Percentiles rank a stretch among this genome's conserved stretches.
These are phyloP conservation scores for Magallana ariakensis DNA, from an alignment of 1,140 invertebrate genomes.

Conservation along the genomic window DNA sequence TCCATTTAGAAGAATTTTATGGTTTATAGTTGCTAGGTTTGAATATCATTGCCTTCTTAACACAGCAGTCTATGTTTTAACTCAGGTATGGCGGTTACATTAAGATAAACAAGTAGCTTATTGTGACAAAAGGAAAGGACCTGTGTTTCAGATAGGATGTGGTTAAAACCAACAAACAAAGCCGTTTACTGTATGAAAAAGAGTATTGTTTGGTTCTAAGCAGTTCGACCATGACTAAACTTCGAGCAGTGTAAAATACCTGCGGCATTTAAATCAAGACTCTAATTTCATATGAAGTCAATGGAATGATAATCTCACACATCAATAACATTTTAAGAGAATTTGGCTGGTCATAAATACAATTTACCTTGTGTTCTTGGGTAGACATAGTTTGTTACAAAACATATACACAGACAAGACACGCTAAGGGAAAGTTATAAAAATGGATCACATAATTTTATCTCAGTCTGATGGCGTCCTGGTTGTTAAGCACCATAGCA, in stretches of 20 bases:
- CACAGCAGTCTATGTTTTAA: not conserved
- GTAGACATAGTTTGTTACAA: not conserved
- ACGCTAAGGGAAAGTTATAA: not conserved
- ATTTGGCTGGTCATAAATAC: not conserved
- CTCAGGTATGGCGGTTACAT: not conserved
- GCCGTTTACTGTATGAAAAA: not conserved
- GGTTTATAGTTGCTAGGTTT: conserved; percentile 9
- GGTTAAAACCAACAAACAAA: conserved; percentile 10
- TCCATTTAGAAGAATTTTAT: not conserved
- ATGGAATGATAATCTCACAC: not conserved
- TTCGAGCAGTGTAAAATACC: not conserved
- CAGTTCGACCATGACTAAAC: not conserved
- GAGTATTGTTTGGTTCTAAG: not conserved
- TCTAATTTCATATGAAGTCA: not conserved
- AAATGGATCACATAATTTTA: conserved; percentile 40
- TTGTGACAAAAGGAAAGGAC: conserved; percentile 8
- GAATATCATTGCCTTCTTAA: not conserved
- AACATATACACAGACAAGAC: not conserved
- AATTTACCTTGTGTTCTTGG: conserved; percentile 6
- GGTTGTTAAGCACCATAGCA: conserved; percentile 62
- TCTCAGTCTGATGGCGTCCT: conserved; percentile 12
- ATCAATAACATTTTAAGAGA: not conserved
- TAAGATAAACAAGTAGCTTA: conserved; percentile 20
- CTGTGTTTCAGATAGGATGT: not conserved
- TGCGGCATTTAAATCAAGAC: conserved; percentile 20